Base-by-base conservation (phyloP, 2,113 vertebrate species). In the Lepus europaeus region DNA sequence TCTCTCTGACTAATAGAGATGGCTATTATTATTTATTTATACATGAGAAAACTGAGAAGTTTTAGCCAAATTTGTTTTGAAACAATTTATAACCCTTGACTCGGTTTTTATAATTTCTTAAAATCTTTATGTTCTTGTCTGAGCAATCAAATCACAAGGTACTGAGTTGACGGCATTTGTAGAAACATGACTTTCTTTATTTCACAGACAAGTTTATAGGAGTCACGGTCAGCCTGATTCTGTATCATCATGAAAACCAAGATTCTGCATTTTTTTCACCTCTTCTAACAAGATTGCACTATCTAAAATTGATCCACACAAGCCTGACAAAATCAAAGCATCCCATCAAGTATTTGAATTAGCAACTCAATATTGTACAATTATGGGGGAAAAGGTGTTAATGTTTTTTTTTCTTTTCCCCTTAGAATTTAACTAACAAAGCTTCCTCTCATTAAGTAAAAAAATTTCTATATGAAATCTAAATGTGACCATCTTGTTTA, bases 381-480 rank as follows among this genome's bases (percentile, higher is more conserved):
- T 51, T 91, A 90, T n/a, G 53, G 1, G 6, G 11, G 59, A 16
- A 31, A 68, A 83, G 69, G 8, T 31, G 72, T 53, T 33, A 39
- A 29, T 61, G 59, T 73, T 78, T 25, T 9, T 33, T 66, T 82
- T 39, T 59, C 12, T 31, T 45, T 69, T 63, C 51, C 64, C 8
- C 23, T 90, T 79, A 59, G n/a, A 68, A 61, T 83, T 85, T 45
- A 31, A 68, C 64, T 49, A 25, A 53, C 8, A 53, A 73, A 93
- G 2, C 4, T 85, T 84, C 17, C 3, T 53, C 80, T 29, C 25
- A 3, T 83, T 78, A 82, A 89, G 36, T 68, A 53, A 80, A 73
- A 82, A 17, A 92, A 82, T 89, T 87, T 79, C 31, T 78, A 70
- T 20, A 76, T 81, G 31, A 82, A 78, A 68, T 87, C 27, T 72